A percentile compares a stretch with the other conserved stretches of the same genome.
These are phyloP conservation scores for Trogon surrucura DNA, from an alignment of 2,113 vertebrate species.

Conservation along the genomic window DNA sequence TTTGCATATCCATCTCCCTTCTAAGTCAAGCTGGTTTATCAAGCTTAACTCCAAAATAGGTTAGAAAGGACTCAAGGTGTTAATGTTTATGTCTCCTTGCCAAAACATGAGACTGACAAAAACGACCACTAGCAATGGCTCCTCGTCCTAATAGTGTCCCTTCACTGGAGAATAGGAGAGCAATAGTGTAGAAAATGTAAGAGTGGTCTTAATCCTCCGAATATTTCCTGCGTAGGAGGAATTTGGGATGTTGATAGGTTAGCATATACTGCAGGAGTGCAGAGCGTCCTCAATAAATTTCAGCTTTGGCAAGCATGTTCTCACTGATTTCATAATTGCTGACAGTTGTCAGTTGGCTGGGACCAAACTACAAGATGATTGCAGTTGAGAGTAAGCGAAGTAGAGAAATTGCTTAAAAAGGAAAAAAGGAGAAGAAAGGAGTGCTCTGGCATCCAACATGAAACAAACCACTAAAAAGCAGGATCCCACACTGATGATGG, in stretches of 20 bases:
- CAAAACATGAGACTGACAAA: background rate
- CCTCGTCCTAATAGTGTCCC: background rate
- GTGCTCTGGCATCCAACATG: background rate
- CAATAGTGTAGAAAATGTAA: background rate
- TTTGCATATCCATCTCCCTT: background rate
- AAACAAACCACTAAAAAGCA: background rate
- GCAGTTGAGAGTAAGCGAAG: background rate
- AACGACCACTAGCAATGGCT: background rate
- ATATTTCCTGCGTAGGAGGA: background rate
- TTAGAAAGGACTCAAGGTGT: background rate
- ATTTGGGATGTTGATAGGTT: background rate
- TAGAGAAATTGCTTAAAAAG: conserved; percentile 10
- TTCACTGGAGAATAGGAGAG: background rate
- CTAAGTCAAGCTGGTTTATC: background rate
- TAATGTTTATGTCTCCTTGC: background rate
- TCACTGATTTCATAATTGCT: conserved; percentile 40
- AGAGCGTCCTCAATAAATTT: conserved; percentile 14
- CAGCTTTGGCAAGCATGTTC: conserved; percentile 32
- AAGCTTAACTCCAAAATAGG: background rate
- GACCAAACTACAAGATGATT: background rate
- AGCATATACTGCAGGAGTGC: background rate
- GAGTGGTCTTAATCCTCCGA: background rate
- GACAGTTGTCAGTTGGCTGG: conserved; percentile 49
- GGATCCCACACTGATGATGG: background rate
- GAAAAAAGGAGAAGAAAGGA: background rate